phyloP scores from a whole-genome alignment of 2,888 invertebrate genomes.

The Phaonia tiefii region DNA sequence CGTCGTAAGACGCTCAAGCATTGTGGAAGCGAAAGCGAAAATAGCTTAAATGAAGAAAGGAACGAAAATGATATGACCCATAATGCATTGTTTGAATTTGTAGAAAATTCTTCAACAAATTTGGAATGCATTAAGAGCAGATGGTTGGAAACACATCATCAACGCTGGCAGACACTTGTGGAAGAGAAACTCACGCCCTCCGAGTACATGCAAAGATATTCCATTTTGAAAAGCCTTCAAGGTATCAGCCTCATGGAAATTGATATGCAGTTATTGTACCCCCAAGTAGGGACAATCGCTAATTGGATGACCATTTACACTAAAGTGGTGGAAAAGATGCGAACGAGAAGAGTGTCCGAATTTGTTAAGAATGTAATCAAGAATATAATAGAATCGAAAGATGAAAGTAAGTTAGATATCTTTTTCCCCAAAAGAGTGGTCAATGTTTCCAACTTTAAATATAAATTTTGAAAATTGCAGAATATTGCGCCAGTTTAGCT shows the following conservation, averaged over 20 bases:
- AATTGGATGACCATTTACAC: slow-evolving; percentile 52
- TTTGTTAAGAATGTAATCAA: slow-evolving; percentile 3
- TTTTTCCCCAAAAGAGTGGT: too few relatives aligned
- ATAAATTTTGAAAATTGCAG: too few relatives aligned
- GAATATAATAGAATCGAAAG: slow-evolving; percentile 37
- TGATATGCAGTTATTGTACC: slow-evolving; percentile 50
- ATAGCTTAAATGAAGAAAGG: background rate
- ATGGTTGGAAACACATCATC: slow-evolving; percentile 36
- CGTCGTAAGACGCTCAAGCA: background rate
- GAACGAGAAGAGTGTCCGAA: slow-evolving; percentile 5
- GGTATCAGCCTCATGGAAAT: slow-evolving; percentile 52
- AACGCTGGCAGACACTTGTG: slow-evolving; percentile 16
- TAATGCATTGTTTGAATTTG: slow-evolving; percentile 25
- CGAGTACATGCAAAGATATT: slow-evolving; percentile 47
- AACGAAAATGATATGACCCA: background rate
- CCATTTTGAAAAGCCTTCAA: slow-evolving; percentile 25
- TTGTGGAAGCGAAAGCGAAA: background rate
- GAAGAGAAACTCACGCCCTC: slow-evolving; percentile 2
- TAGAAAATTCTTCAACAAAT: slow-evolving; percentile 25
- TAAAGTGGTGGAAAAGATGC: slow-evolving; percentile 32
- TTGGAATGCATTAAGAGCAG: slow-evolving; percentile 42
- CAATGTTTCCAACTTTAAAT: background rate
- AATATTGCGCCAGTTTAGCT: slow-evolving; percentile 49
- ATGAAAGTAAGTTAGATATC: slow-evolving; percentile 53
- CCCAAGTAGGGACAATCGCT: slow-evolving; percentile 16